Evolutionary conservation across 2,113 vertebrate species (phyloP).

Genomic region (Ptilorrhoa leucosticta): DNA sequence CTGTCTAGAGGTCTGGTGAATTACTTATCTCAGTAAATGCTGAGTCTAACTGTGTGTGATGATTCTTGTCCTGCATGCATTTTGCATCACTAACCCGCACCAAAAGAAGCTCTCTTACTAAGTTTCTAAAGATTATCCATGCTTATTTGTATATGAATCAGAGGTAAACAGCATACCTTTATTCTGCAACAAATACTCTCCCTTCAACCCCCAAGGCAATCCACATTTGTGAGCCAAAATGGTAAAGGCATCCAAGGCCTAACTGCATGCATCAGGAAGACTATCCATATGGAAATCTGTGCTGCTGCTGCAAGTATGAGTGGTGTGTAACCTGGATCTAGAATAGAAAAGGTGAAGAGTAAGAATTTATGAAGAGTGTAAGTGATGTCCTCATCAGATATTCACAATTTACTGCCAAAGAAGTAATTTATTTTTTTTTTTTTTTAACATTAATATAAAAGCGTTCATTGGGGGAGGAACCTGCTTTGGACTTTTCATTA

Average conservation of each 20-base stretch:
- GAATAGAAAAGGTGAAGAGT: neutral
- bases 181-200: neutral
- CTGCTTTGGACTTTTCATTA: neutral
- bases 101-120: neutral
- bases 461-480: neutral
- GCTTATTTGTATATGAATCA: neutral
- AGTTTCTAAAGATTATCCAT: neutral
- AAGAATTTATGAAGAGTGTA: neutral
- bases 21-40: neutral
- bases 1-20: neutral
- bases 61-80: neutral
- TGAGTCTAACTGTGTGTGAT: neutral
- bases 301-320: too few species aligned
- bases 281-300: rapidly evolving
- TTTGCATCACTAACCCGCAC: neutral
- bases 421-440: neutral
- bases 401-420: neutral
- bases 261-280: neutral
- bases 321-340: rapidly evolving
- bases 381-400: neutral
- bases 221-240: neutral
- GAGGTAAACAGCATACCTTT: neutral
- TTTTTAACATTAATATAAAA: neutral
- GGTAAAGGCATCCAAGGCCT: neutral
- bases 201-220: neutral